phyloP scores from a whole-genome alignment of 2,797 vertebrate genomes.

The Tokudaia tokunoshimensis region DNA sequence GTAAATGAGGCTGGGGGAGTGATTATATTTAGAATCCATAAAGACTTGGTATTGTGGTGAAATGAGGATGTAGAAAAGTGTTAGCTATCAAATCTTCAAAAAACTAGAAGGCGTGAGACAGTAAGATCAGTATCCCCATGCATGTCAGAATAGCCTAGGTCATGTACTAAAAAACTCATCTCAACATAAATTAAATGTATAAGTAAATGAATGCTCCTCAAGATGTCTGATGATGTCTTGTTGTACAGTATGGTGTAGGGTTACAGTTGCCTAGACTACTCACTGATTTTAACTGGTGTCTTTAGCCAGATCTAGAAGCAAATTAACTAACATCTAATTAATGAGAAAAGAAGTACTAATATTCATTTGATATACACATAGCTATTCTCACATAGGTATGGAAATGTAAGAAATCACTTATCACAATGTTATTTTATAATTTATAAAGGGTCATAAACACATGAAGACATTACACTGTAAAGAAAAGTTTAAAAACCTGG shows the following conservation, averaged over 20 bases:
- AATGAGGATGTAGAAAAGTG: not conserved
- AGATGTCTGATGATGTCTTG: not conserved
- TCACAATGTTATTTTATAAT: not conserved
- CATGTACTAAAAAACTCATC: not conserved
- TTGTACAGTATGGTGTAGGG: not conserved
- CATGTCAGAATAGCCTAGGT: not conserved
- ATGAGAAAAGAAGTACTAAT: not conserved
- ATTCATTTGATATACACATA: not conserved
- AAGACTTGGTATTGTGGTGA: not conserved
- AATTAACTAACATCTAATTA: not conserved
- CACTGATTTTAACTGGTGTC: not conserved
- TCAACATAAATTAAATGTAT: not conserved
- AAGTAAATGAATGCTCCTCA: not conserved
- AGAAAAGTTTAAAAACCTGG: not conserved
- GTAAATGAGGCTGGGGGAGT: not conserved
- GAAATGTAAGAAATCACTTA: not conserved
- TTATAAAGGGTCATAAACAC: not conserved
- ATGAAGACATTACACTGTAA: not conserved
- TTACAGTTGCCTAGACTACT: fast-evolving
- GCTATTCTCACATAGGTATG: not conserved
- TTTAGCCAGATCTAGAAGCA: not conserved
- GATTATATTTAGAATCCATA: not conserved
- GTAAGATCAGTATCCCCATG: not conserved
- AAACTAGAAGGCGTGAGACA: not conserved
- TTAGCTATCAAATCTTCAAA: not conserved